phyloP scores from a whole-genome alignment of 2,888 invertebrate genomes.

The Xanthia icteritia region DNA sequence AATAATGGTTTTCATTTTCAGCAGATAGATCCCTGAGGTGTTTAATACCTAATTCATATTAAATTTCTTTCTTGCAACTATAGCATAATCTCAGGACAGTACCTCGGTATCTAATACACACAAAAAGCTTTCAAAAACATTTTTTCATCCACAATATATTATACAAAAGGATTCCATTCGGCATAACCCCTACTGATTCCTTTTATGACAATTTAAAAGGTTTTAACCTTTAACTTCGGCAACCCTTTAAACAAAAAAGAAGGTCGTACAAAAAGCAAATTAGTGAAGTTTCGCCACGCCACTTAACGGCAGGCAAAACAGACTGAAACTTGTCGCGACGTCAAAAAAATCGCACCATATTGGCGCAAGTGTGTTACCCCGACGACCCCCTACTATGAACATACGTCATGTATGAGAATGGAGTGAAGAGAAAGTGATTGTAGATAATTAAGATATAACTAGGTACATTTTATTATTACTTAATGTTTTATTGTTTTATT shows the following conservation, averaged over 20 bases:
- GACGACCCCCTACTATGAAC: conserved; percentile 39
- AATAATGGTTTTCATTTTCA: neutral
- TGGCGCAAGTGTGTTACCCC: conserved; percentile 72
- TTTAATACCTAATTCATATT: neutral
- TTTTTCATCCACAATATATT: neutral
- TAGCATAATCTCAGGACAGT: neutral
- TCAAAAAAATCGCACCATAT: conserved; percentile 82
- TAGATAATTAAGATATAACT: too few relatives aligned
- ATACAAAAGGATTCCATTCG: neutral
- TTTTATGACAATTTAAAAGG: conserved; percentile 62
- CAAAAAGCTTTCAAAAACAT: neutral
- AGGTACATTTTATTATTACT: too few relatives aligned
- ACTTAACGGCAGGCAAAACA: conserved; percentile 88
- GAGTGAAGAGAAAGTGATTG: neutral
- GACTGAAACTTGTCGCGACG: conserved; percentile 85
- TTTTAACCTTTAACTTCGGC: conserved; percentile 70
- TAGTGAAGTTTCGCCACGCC: conserved; percentile 85
- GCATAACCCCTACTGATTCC: neutral
- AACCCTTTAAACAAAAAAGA: conserved; percentile 79
- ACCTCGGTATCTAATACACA: too few relatives aligned
- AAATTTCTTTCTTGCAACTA: neutral
- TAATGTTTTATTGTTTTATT: too few relatives aligned
- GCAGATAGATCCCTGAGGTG: neutral
- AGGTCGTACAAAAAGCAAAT: conserved; percentile 80
- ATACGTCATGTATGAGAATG: neutral